Conservation (phyloP, 2,888 invertebrate genomes). For the Epirrhoe tristata region DNA sequence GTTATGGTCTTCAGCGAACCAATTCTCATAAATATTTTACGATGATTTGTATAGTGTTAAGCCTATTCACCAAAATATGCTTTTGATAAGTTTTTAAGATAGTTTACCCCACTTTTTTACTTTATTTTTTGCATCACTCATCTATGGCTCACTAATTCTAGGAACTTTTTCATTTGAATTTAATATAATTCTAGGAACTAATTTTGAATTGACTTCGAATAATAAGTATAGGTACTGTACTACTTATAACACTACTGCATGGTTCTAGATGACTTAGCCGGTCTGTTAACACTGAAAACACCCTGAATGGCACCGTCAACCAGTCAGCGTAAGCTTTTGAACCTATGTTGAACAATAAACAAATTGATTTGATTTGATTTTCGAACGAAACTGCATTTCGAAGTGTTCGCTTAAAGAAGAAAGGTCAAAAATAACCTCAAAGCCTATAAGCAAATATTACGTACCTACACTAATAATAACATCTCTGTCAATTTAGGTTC, state of each 20-base stretch:
- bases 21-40: constrained; percentile 26
- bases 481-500: not conserved
- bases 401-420: constrained; percentile 38
- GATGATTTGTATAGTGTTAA: constrained; percentile 22
- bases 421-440: constrained; percentile 2
- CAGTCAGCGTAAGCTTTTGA: constrained; percentile 39
- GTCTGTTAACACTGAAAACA: constrained; percentile 4
- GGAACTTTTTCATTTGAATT: no score
- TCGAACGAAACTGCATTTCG: constrained; percentile 51
- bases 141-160: not conserved
- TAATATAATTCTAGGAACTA: no score
- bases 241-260: not conserved
- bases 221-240: not conserved
- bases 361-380: no score
- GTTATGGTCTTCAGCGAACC: constrained; percentile 5
- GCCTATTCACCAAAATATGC: not conserved
- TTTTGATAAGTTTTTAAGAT: not conserved
- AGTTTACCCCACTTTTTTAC: no score
- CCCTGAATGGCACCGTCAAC: constrained; percentile 7
- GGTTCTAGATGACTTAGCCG: not conserved
- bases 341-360: no score
- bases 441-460: not conserved
- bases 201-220: no score
- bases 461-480: not conserved
- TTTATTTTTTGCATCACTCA: not conserved